These are phyloP conservation scores for Pyrrhopygopsis socrates DNA, from an alignment of 2,888 invertebrate species.

Conservation along the genomic window DNA sequence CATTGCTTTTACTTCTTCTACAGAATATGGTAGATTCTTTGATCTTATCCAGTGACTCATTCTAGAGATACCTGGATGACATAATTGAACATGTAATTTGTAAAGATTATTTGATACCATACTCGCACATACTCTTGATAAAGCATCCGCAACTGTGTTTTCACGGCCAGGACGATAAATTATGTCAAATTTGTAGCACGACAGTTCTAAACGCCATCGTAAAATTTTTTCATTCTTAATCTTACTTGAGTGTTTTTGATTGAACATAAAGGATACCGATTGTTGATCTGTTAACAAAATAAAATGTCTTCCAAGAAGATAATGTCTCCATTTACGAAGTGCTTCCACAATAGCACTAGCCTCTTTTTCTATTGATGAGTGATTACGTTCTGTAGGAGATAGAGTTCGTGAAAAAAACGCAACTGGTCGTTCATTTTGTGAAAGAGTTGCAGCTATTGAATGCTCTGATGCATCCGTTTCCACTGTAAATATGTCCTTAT, in stretches of 20 bases:
- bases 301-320: slow-evolving; percentile 42
- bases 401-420: slow-evolving; percentile 60
- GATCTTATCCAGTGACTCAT: slow-evolving; percentile 63
- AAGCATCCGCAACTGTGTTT: slow-evolving; percentile 72
- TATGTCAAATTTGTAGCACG: slow-evolving; percentile 76
- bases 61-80: slow-evolving; percentile 57
- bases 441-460: slow-evolving; percentile 41
- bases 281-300: slow-evolving; percentile 58
- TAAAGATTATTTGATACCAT: slow-evolving; percentile 33
- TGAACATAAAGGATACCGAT: slow-evolving; percentile 70
- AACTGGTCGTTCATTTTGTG: slow-evolving; percentile 51
- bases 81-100: slow-evolving; percentile 21
- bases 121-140: slow-evolving; percentile 60
- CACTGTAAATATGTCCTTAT: slow-evolving; percentile 26
- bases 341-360: slow-evolving; percentile 39
- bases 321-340: slow-evolving; percentile 43
- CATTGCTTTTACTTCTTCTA: slow-evolving; percentile 41
- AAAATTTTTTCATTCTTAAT: slow-evolving; percentile 76
- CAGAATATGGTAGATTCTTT: slow-evolving; percentile 67
- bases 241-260: slow-evolving; percentile 49
- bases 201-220: slow-evolving; percentile 72
- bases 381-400: slow-evolving; percentile 26
- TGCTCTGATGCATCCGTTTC: slow-evolving; percentile 48
- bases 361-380: slow-evolving; percentile 50
- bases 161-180: slow-evolving; percentile 73